These are phyloP conservation scores for Anas flavirostris DNA, from an alignment of 2,797 vertebrate species.

Conservation along the genomic window DNA sequence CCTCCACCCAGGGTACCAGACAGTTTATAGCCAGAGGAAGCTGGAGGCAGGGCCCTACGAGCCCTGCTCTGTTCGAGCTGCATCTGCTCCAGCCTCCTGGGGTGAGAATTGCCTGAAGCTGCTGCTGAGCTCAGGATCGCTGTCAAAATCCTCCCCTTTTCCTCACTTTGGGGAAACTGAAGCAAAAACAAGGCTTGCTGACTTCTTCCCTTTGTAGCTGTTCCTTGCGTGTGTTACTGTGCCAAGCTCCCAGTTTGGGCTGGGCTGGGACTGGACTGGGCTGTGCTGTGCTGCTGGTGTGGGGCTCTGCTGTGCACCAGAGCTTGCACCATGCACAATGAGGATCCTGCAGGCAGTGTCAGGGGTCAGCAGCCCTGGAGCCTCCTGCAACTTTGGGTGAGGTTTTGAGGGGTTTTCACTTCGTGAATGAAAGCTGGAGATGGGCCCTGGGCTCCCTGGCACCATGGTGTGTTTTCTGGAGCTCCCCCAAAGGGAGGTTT, in stretches of 20 bases:
- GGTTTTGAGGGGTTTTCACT: neutral
- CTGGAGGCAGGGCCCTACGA: neutral
- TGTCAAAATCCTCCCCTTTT: neutral
- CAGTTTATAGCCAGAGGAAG: neutral
- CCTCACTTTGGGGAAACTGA: neutral
- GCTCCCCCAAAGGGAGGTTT: neutral
- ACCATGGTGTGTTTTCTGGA: fast-evolving
- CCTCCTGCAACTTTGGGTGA: neutral
- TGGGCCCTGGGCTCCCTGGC: neutral
- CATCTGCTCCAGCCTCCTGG: neutral
- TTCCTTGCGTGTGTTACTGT: neutral
- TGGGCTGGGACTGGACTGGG: neutral
- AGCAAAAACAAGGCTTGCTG: neutral
- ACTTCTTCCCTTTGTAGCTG: neutral
- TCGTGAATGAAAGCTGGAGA: neutral
- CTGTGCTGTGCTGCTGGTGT: neutral
- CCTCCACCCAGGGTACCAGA: fast-evolving
- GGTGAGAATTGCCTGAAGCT: neutral
- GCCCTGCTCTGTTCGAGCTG: neutral
- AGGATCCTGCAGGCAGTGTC: no score
- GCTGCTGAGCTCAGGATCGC: neutral
- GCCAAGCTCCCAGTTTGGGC: neutral
- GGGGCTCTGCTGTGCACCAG: neutral
- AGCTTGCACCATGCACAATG: no score
- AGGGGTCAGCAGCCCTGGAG: neutral